Evolutionary conservation across 2,797 vertebrate genomes (phyloP).

Genomic region (Acanthurus leucopareius): DNA sequence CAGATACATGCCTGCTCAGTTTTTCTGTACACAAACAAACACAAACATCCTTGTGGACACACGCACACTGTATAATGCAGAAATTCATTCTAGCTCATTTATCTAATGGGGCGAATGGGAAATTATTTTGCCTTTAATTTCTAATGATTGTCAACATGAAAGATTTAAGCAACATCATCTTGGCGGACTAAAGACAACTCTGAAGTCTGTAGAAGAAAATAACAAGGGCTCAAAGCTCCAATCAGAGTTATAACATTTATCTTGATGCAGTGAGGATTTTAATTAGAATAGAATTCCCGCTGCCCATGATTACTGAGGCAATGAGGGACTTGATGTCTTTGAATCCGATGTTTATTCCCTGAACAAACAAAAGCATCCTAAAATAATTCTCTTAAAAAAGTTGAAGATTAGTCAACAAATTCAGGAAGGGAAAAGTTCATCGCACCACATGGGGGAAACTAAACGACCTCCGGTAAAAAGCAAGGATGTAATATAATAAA

Average conservation of each 20-base stretch:
- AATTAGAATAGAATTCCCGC: slow-evolving; percentile 76
- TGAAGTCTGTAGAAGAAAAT: slow-evolving; percentile 19
- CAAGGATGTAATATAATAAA: fast-evolving
- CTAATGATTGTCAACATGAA: slow-evolving; percentile 59
- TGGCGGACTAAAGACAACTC: slow-evolving; percentile 51
- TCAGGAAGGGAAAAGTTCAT: slow-evolving; percentile 13
- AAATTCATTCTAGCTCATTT: slow-evolving; percentile 44
- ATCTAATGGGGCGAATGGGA: slow-evolving; percentile 43
- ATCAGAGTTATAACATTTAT: slow-evolving; percentile 68
- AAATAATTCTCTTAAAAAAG: slow-evolving; percentile 21
- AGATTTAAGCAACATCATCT: slow-evolving; percentile 62
- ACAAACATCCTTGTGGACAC: background rate
- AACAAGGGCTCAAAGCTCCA: slow-evolving; percentile 60
- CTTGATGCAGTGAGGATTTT: slow-evolving; percentile 70
- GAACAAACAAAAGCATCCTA: slow-evolving; percentile 49
- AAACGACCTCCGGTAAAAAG: background rate
- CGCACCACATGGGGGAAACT: background rate
- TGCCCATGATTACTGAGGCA: slow-evolving; percentile 71
- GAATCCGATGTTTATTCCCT: slow-evolving; percentile 61
- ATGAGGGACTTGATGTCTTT: slow-evolving; percentile 64
- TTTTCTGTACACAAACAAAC: slow-evolving; percentile 15
- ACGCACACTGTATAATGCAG: background rate
- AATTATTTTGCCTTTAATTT: slow-evolving; percentile 64
- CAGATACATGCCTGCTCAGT: background rate
- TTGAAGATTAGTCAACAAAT: slow-evolving; percentile 36